Base-by-base conservation (phyloP, 2,113 vertebrate species). In the Collichthys lucidus region DNA sequence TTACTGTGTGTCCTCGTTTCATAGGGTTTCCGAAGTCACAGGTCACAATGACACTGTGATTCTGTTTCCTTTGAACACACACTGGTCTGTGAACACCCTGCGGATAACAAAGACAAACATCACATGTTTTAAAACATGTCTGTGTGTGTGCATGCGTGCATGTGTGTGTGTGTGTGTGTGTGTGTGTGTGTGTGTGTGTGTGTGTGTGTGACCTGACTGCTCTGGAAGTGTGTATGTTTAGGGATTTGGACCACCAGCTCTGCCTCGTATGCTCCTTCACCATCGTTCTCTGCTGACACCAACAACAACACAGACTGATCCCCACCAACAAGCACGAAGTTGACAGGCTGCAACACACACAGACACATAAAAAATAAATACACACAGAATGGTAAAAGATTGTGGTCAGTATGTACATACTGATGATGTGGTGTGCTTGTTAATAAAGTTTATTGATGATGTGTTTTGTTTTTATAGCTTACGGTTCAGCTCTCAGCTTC, bases 401-500 rank as follows among this genome's bases (percentile, higher is more conserved):
- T 40, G 35, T 40, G 8, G 35, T 40, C 35, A 35, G 7, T 35
- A 35, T 35, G 6, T 8, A 8, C 35, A 40, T 16, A 16, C 7
- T 29, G 56, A 26, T 57, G 4, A 26, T 26, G 22, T 24, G 17
- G 15, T 29, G 12, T 26, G 24, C 8, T 49, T 67, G 67, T 31
- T 35, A 4, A 17, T 66, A 19, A 29, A 29, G 17, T 35, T 53
- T 22, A 29, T 53, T 10, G 49, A 68, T 35, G 14, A 55, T 40
- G 29, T 12, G 16, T 44, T 16, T 16, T 53, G 60, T 8, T 40
- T 40, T 57, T 79, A n/a, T 14, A 4, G 66, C 77, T 85, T 26
- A 85, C 83, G 19, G 61, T 15, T 56, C 10, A 15, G 62, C 78
- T 0, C 40, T 72, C 66, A 97, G 94, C 84, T 96, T 95, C 20